Conservation (phyloP, 2,797 vertebrate species). For the Syngnathus acus region DNA sequence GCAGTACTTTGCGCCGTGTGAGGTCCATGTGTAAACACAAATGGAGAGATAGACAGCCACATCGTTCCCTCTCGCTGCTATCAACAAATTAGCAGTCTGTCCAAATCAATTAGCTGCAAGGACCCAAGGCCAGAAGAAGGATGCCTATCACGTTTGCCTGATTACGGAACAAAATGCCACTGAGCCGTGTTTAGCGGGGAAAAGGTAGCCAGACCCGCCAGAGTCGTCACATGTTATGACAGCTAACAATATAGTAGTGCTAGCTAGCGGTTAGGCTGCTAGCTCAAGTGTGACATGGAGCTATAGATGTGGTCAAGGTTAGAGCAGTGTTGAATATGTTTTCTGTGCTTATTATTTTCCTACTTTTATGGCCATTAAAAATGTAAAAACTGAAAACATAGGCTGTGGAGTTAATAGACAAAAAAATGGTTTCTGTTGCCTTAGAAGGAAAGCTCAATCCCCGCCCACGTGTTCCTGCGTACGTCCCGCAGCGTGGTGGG, state of each 20-base stretch:
- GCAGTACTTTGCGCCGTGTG: slow-evolving; percentile 90
- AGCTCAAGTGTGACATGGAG: no score
- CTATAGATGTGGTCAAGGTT: no score
- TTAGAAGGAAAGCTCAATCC: slow-evolving; percentile 13
- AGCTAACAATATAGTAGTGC: no score
- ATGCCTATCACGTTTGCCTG: slow-evolving; percentile 40
- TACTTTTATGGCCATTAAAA: no score
- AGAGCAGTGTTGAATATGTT: no score
- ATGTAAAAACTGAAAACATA: no score
- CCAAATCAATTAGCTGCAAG: slow-evolving; percentile 81
- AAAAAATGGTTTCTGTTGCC: neutral
- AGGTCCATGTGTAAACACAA: slow-evolving; percentile 93
- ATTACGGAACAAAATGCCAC: slow-evolving; percentile 29
- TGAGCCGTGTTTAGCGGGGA: slow-evolving; percentile 33
- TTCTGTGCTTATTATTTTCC: no score
- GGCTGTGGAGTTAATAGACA: neutral
- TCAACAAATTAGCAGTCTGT: slow-evolving; percentile 89
- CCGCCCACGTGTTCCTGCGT: slow-evolving; percentile 36
- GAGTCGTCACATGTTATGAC: slow-evolving; percentile 1
- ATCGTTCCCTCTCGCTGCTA: slow-evolving; percentile 83
- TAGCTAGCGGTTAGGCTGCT: no score
- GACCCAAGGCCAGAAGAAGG: slow-evolving; percentile 61
- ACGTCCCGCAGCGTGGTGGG: slow-evolving; percentile 49
- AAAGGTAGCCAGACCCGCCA: slow-evolving; percentile 35
- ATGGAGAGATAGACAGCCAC: slow-evolving; percentile 89